Evolutionary conservation across 2,888 invertebrate genomes (phyloP), one percentile per base, ranked within the genome.

Genomic region (Ceramica pisi): DNA sequence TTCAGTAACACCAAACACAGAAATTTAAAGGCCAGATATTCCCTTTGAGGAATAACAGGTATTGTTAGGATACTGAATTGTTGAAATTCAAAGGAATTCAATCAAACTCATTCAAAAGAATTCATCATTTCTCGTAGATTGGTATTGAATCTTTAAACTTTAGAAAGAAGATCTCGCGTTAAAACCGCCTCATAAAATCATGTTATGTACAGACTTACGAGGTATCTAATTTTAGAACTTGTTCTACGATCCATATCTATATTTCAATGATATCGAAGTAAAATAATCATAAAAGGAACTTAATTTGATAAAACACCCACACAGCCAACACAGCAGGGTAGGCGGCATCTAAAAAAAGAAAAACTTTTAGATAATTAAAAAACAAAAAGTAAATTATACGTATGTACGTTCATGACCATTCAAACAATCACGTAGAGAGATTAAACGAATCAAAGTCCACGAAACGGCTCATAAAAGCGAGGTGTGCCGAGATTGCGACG

Each of bases 401-500:
- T 67, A 57, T 56, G 59, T 71, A 61, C 41, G 12, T 51, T 44
- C 44, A 65, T 56, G 67, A 63, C 69, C 51, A 66, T 71, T 53
- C 35, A 70, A 77, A 77, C 60, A 71, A 69, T 67, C 67, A 72
- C 69, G 63, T 53, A 70, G 66, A 78, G 67, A 81, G 73, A 75
- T 80, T 84, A 80, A 71, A 74, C 71, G 80, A 85, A 87, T 85
- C 84, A 81, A 67, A 83, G 82, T 67, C 74, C 62, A 78, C 72
- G 48, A 71, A 78, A 80, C 75, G 68, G 67, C 78, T 79, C 84
- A 81, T 84, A 87, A 85, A 85, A 73, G 65, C 48, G 62, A 80
- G 87, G 88, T 78, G 87, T 67, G 87, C 71, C 66, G 69, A 74
- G 84, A 81, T 75, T 77, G 70, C 68, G 78, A 67, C 82, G 48